A percentile compares a stretch with the other conserved stretches of the same genome.
These are phyloP conservation scores for Craniophora ligustri DNA, from an alignment of 2,888 invertebrate genomes.

Conservation along the genomic window DNA sequence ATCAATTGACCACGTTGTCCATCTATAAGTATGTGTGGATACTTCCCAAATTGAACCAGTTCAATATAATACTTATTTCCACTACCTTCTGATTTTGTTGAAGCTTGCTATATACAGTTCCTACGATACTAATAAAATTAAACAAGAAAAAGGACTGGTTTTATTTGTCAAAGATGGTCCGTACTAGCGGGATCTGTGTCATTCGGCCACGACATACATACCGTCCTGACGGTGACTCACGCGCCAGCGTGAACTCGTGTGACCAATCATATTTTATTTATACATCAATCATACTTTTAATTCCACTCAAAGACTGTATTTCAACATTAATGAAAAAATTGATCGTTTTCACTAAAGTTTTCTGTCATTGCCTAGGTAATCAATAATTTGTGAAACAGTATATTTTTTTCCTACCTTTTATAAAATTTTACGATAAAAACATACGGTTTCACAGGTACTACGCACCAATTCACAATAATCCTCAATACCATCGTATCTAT, in stretches of 20 bases:
- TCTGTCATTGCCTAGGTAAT: too few species aligned
- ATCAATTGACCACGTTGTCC: too few species aligned
- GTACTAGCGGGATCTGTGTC: constrained; percentile 78
- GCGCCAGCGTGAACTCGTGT: constrained; percentile 68
- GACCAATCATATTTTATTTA: constrained; percentile 53
- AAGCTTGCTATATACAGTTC: constrained; percentile 29
- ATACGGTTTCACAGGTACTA: too few species aligned
- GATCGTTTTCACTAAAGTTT: too few species aligned
- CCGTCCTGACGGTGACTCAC: constrained; percentile 68
- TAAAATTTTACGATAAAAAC: too few species aligned
- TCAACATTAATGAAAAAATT: too few species aligned
- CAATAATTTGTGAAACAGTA: too few species aligned
- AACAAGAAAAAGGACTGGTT: constrained; percentile 72
- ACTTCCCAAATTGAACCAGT: too few species aligned
- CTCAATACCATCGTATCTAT: too few species aligned
- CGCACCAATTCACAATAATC: too few species aligned
- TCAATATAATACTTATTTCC: constrained; percentile 17
- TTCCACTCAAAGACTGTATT: constrained; percentile 11
- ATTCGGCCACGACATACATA: constrained; percentile 85
- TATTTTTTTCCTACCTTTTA: too few species aligned
- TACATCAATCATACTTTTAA: constrained; percentile 29
- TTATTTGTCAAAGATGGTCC: constrained; percentile 70
- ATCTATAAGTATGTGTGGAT: too few species aligned
- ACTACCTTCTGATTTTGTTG: constrained; percentile 17
- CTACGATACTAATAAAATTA: constrained; percentile 46